These are phyloP conservation scores for Colletes gigas DNA, from an alignment of 1,140 invertebrate genomes.

Conservation along the genomic window DNA sequence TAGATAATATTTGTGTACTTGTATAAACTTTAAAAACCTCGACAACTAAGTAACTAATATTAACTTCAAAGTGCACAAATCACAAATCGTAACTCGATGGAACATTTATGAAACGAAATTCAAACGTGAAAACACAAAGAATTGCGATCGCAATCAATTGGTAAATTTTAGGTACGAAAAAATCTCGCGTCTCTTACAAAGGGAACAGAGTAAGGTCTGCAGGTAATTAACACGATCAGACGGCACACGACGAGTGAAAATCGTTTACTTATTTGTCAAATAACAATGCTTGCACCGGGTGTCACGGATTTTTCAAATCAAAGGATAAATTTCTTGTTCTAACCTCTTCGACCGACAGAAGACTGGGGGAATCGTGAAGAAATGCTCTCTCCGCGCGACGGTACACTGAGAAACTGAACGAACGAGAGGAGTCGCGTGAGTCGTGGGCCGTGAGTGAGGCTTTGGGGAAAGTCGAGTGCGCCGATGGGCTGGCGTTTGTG, in stretches of 20 bases:
- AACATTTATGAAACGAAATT: neutral
- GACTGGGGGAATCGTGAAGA: conserved; percentile 38
- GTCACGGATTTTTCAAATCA: neutral
- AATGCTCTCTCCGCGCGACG: conserved; percentile 32
- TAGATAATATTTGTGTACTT: neutral
- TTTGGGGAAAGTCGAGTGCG: conserved; percentile 24
- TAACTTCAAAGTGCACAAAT: neutral
- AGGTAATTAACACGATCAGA: neutral
- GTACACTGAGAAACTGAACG: conserved; percentile 44
- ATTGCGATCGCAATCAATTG: neutral
- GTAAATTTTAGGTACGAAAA: neutral
- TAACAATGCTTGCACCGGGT: neutral
- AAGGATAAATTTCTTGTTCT: conserved; percentile 25
- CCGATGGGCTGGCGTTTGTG: conserved; percentile 2
- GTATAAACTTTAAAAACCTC: neutral
- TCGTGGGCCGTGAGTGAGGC: neutral
- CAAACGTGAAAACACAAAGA: neutral
- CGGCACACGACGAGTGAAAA: neutral
- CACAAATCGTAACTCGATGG: neutral
- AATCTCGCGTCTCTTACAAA: neutral
- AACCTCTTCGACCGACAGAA: conserved; percentile 39
- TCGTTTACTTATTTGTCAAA: neutral
- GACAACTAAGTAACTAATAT: neutral
- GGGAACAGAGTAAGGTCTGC: neutral
- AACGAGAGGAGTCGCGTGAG: conserved; percentile 20